Evolutionary conservation across 1,140 invertebrate genomes (phyloP), one percentile per base, ranked within the genome.

Genomic region (Drosophila ohnishii): DNA sequence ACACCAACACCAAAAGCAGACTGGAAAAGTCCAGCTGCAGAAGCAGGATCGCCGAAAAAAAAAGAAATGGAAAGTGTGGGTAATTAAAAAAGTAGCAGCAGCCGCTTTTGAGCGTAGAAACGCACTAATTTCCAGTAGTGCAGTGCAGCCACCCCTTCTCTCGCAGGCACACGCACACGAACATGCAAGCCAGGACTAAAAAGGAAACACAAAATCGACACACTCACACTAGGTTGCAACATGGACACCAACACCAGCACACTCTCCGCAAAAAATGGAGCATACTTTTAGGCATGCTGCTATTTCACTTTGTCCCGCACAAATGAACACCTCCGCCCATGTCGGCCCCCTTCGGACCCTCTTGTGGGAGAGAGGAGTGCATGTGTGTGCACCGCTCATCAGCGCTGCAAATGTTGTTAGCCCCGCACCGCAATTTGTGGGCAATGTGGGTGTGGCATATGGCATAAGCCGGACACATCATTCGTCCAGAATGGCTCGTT

Each of bases 221-320:
- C 78, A 81, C 66, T 59, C 61, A 73, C 62, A 81, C 67, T 73
- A 44, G 62, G 44, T 37, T 28, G 32, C 60, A 30, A 56, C 42
- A 37, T 16, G 60, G 40, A 40, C 64, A 44, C 55, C 51, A 40
- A 56, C 53, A 67, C 62, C 69, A 65, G 69, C 78, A 45, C 40
- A 51, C 25, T 9, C 56, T n/a, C 35, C 53, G 40, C 63, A 72
- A 78, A 83, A 78, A 61, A 39, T 19, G 3, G 69, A 44, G 84
- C 80, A 88, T 88, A 83, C 83, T 87, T 84, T 87, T 84, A 88
- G 83, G 83, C 80, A 88, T 88, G 84, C 73, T 88, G 83, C 83
- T 83, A 88, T 87, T 88, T 87, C 83, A 84, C 80, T 87, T 87
- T 88, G 80, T 66, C 80, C 67, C 79, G 76, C 79, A 83, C 83